These are phyloP conservation scores for Gadus chalcogrammus DNA, from an alignment of 2,113 vertebrate species.

Conservation along the genomic window DNA sequence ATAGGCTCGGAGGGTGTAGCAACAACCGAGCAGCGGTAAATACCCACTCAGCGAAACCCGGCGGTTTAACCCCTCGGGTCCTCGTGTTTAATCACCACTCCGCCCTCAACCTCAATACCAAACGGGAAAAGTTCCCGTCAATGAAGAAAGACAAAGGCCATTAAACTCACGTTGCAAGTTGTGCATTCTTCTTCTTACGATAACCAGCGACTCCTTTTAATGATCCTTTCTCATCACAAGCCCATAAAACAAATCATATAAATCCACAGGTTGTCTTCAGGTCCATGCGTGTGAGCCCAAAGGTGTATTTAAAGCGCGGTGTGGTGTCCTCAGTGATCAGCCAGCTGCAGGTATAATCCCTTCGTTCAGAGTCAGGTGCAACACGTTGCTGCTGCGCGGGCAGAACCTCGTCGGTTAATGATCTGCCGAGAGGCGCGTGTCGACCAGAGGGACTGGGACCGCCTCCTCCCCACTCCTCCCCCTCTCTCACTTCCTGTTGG, in stretches of 20 bases:
- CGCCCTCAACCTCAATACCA: not conserved
- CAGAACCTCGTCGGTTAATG: constrained; percentile 40
- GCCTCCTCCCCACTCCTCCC: constrained; percentile 7
- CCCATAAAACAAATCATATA: constrained; percentile 51
- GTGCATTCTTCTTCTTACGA: constrained; percentile 75
- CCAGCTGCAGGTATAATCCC: constrained; percentile 47
- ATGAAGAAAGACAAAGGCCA: not conserved
- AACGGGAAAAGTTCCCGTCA: not conserved
- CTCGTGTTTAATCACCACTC: not conserved
- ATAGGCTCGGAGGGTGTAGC: not conserved
- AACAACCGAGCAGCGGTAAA: too few relatives aligned
- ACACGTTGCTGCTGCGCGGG: constrained; percentile 28
- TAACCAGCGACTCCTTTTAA: constrained; percentile 2
- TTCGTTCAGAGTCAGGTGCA: constrained; percentile 45
- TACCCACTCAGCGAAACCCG: too few relatives aligned
- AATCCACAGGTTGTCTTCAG: constrained; percentile 35
- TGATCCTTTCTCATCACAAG: constrained; percentile 33
- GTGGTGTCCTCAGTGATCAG: constrained; percentile 47
- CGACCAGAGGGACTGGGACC: constrained; percentile 34
- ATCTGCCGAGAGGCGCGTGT: constrained; percentile 18
- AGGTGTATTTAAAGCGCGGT: constrained; percentile 19
- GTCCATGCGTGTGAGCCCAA: constrained; percentile 42
- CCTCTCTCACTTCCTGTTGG: constrained; percentile 39
- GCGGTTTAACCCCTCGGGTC: too few relatives aligned
- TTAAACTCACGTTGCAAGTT: constrained; percentile 90